Base-by-base conservation (phyloP, 2,113 vertebrate species). In the Cyphomyrus plagiostoma region DNA sequence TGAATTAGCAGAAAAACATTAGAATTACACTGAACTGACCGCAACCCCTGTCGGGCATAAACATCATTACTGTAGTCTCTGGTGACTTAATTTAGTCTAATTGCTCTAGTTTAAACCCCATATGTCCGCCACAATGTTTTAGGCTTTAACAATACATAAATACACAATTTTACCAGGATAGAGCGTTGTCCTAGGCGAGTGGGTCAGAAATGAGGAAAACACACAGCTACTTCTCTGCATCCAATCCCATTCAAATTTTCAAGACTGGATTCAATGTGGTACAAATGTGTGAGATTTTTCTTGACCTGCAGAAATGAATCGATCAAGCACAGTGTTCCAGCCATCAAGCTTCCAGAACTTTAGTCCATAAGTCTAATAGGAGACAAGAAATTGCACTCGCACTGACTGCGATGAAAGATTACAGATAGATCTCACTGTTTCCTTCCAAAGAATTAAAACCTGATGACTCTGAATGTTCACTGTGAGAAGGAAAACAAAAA, bases 391-490 rank as follows among this genome's bases (percentile, higher is more conserved):
- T 35, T 9, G 46, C 23, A 21, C 46, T 26, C 15, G 11, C n/a
- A 35, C n/a, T 77, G 66, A 46, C 66, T 35, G n/a, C 13, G 48
- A 9, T 13, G 3, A 87, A 50, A 66, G 26, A 46, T 52, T 7
- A 85, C 26, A 53, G 9, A 42, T 23, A 56, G 58, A 48, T 23
- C n/a, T 87, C 87, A 88, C 82, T 15, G 8, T 48, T 49, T 23
- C 21, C n/a, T 82, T 83, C 86, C 89, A 93, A 90, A 91, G 86
- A 86, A 94, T 92, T 87, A 90, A 88, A 91, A 87, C 42, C 91
- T 92, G 94, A 94, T 94, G 92, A 93, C 93, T 92, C 93, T 91
- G 66, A 88, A 90, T 93, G 93, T 94, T 94, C 92, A 93, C 92
- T 88, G 80, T 87, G 92, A 89, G 89, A 88, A 35, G 89, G 82